phyloP scores from a whole-genome alignment of 2,888 invertebrate genomes.

The Acronicta leporina region DNA sequence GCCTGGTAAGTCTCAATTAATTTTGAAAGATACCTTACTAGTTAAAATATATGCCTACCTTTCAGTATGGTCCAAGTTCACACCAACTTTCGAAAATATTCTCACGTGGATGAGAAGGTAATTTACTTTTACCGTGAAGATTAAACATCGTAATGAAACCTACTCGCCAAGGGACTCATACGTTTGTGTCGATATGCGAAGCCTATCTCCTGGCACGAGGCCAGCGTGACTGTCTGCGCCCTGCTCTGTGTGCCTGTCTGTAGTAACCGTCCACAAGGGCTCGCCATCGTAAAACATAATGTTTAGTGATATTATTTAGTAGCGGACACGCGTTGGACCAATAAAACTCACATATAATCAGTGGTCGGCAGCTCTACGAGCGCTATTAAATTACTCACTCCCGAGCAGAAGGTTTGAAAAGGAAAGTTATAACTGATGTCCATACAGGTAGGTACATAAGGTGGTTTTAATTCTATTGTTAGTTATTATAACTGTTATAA shows the following conservation, averaged over 20 bases:
- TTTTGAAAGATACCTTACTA: too few species aligned
- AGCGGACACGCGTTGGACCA: constrained; percentile 1
- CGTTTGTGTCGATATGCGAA: background rate
- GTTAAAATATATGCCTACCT: too few species aligned
- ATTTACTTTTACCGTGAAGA: background rate
- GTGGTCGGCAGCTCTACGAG: background rate
- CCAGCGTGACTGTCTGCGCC: background rate
- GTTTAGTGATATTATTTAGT: constrained; percentile 1
- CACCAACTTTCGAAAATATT: background rate
- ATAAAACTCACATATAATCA: background rate
- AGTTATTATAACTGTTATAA: too few species aligned
- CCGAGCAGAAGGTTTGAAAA: background rate
- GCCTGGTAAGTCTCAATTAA: background rate
- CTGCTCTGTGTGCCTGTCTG: background rate
- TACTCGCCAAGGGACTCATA: background rate
- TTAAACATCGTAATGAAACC: background rate
- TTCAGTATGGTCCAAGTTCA: background rate
- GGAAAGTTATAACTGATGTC: background rate
- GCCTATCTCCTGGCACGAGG: background rate
- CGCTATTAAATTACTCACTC: background rate
- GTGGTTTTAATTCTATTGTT: too few species aligned
- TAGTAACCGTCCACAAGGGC: background rate
- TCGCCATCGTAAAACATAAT: background rate
- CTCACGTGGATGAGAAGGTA: background rate
- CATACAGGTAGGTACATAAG: background rate